Conservation (phyloP, 2,113 vertebrate species). For the Thamnophis sirtalis region DNA sequence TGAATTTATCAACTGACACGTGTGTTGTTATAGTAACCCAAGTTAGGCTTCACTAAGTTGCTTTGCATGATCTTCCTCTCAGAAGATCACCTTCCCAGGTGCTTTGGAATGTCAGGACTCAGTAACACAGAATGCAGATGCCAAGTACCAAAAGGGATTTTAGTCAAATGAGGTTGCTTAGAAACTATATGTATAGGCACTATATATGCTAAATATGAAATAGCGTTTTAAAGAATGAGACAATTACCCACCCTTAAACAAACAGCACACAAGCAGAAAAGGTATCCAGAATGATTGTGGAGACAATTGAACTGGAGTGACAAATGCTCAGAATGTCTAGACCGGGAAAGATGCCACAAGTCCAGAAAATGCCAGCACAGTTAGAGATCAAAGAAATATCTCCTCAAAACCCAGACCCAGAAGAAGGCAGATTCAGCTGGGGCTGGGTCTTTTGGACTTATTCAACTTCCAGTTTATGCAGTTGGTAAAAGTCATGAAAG, state of each 20-base stretch:
- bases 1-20: constrained; percentile 58
- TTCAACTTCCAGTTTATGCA: background rate
- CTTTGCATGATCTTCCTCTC: constrained; percentile 26
- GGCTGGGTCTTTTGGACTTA: background rate
- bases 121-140: background rate
- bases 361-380: background rate
- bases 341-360: background rate
- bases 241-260: background rate
- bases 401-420: background rate
- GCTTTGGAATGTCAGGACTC: background rate
- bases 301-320: background rate
- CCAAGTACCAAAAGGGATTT: background rate
- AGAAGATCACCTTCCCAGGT: background rate
- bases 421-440: background rate
- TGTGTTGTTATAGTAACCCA: constrained; percentile 64
- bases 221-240: background rate
- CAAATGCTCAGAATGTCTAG: background rate
- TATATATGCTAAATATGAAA: background rate
- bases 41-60: constrained; percentile 57
- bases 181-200: background rate
- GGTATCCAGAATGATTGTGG: background rate
- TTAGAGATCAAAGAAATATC: background rate
- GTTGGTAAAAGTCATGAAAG: background rate
- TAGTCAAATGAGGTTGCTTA: background rate
- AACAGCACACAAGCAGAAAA: background rate